phyloP scores from a whole-genome alignment of 2,888 invertebrate species.

The Colletes collaris region DNA sequence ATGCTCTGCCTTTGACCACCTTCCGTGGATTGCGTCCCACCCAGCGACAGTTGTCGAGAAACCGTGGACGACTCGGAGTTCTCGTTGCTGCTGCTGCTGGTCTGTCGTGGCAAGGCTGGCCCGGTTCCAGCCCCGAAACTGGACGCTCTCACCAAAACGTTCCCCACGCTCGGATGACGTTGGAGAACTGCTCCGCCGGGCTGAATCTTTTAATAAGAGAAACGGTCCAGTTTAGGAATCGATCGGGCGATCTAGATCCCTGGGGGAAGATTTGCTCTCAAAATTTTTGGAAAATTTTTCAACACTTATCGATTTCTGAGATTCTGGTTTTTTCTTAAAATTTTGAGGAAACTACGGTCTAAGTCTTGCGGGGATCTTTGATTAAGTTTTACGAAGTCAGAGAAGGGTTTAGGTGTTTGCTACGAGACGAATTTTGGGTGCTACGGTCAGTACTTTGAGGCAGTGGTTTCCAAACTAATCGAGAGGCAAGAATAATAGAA shows the following conservation, averaged over 20 bases:
- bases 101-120: slow-evolving; percentile 73
- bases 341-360: not conserved
- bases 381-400: not conserved
- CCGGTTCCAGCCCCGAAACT: slow-evolving; percentile 85
- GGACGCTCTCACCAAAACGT: slow-evolving; percentile 86
- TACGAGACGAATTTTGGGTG: not conserved
- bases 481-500: too few relatives aligned
- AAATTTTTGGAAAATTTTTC: not conserved
- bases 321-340: not conserved
- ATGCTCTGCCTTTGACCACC: slow-evolving; percentile 71
- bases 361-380: not conserved
- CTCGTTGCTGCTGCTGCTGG: slow-evolving; percentile 68
- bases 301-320: too few relatives aligned
- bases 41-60: slow-evolving; percentile 64
- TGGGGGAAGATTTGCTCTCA: too few relatives aligned
- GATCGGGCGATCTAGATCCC: too few relatives aligned
- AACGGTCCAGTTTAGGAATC: not conserved
- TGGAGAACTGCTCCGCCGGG: slow-evolving; percentile 85
- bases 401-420: not conserved
- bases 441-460: not conserved
- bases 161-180: slow-evolving; percentile 86
- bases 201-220: slow-evolving; percentile 81
- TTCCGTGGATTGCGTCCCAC: slow-evolving; percentile 6
- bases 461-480: too few relatives aligned
- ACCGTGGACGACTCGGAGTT: slow-evolving; percentile 52